Percentiles rank a stretch among this genome's conserved stretches.
These are phyloP conservation scores for Channallabes apus DNA, from an alignment of 2,797 vertebrate species.

Conservation along the genomic window DNA sequence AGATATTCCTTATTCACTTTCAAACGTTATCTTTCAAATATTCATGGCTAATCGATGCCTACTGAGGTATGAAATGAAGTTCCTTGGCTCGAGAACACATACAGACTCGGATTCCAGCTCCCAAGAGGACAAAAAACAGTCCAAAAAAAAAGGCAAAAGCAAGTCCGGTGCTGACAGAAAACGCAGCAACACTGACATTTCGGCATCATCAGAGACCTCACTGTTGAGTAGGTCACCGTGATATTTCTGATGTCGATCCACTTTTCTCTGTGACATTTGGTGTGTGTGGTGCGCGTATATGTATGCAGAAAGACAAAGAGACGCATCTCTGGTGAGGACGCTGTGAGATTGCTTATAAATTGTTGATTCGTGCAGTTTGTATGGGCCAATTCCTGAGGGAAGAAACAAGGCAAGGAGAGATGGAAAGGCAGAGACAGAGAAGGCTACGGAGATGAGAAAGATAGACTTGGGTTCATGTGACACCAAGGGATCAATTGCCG, in stretches of 20 bases:
- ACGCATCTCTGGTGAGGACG: not conserved
- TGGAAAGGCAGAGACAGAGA: not conserved
- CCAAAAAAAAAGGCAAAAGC: not conserved
- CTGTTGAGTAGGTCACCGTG: constrained; percentile 37
- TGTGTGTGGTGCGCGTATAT: constrained; percentile 8
- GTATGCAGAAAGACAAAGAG: not conserved
- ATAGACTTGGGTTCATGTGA: constrained; percentile 4
- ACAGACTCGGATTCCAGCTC: not conserved
- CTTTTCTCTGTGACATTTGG: constrained; percentile 43
- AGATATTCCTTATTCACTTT: constrained; percentile 68
- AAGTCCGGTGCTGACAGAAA: constrained; percentile 10
- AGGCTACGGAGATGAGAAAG: not conserved
- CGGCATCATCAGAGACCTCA: constrained; percentile 23
- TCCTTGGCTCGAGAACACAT: constrained; percentile 40
- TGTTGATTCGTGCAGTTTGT: constrained; percentile 18
- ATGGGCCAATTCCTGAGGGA: not conserved
- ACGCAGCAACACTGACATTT: constrained; percentile 44
- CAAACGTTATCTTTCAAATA: constrained; percentile 73
- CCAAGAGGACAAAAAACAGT: constrained; percentile 40
- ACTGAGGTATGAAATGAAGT: constrained; percentile 77
- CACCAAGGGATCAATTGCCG: not conserved
- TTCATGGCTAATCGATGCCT: constrained; percentile 76
- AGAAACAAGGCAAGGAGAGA: constrained; percentile 18
- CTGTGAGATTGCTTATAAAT: constrained; percentile 29
- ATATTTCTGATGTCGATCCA: constrained; percentile 39